Evolutionary conservation across 2,888 invertebrate species (phyloP).

Genomic region (Polietes domitor): DNA sequence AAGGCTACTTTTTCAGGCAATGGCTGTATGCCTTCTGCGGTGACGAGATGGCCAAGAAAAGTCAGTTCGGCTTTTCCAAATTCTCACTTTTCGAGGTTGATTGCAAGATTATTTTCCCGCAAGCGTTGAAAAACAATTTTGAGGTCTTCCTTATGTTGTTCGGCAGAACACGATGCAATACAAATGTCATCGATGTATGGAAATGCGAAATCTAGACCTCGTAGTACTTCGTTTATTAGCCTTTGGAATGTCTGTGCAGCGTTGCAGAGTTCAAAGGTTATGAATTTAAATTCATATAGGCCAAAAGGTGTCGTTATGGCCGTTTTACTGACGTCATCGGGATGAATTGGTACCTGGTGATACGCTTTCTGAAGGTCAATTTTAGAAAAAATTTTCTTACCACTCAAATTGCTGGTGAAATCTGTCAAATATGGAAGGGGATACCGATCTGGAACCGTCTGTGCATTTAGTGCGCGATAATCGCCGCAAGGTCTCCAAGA

Average conservation of each 20-base stretch:
- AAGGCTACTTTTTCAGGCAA: conserved; percentile 51
- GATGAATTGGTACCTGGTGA: conserved; percentile 66
- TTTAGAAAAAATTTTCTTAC: conserved; percentile 39
- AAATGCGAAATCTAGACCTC: too few relatives aligned
- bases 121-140: conserved; percentile 14
- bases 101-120: conserved; percentile 35
- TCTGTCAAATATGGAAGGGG: conserved; percentile 33
- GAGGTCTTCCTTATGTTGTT: conserved; percentile 50
- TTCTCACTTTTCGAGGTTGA: conserved; percentile 20
- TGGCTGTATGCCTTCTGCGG: conserved; percentile 49
- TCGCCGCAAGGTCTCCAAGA: conserved; percentile 51
- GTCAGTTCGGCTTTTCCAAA: not conserved
- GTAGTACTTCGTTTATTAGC: conserved; percentile 56
- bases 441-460: conserved; percentile 42
- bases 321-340: conserved; percentile 63
- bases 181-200: too few relatives aligned
- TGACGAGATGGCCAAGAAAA: conserved; percentile 41
- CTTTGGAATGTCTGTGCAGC: conserved; percentile 35
- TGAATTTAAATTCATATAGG: conserved; percentile 27
- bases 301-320: not conserved
- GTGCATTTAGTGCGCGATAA: conserved; percentile 38
- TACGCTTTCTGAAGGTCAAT: conserved; percentile 65
- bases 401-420: conserved; percentile 15
- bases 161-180: conserved; percentile 34
- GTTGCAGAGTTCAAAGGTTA: conserved; percentile 51